Evolutionary conservation across 2,888 invertebrate genomes (phyloP).

Genomic region (Matsumyia berberina): DNA sequence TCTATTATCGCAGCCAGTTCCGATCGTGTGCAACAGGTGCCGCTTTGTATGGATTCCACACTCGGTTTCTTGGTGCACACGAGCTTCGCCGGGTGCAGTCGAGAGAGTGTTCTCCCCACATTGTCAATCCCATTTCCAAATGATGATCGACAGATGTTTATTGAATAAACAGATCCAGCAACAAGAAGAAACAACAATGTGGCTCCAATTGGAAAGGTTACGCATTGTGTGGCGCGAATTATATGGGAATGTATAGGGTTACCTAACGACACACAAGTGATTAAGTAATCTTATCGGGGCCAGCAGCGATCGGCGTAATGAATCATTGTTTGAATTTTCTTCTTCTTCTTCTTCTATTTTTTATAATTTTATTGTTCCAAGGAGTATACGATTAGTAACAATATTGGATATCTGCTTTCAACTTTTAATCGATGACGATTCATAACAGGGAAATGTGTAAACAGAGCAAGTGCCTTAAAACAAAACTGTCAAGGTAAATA

Average conservation of each 20-base stretch:
- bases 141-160: slow-evolving; percentile 74
- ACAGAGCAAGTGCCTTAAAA: slow-evolving; percentile 33
- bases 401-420: slow-evolving; percentile 47
- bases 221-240: slow-evolving; percentile 59
- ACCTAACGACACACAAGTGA: slow-evolving; percentile 46
- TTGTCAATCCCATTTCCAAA: slow-evolving; percentile 66
- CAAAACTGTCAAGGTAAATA: slow-evolving; percentile 5
- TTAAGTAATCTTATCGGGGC: slow-evolving; percentile 66
- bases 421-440: slow-evolving; percentile 45
- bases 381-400: slow-evolving; percentile 38
- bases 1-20: slow-evolving; percentile 25
- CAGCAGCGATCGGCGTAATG: slow-evolving; percentile 38
- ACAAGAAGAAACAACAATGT: slow-evolving; percentile 36
- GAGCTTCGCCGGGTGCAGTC: too few species aligned
- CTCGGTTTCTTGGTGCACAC: too few species aligned
- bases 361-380: slow-evolving; percentile 28
- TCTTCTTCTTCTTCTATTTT: too few species aligned
- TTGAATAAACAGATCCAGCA: slow-evolving; percentile 47
- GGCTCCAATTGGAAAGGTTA: slow-evolving; percentile 62
- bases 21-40: slow-evolving; percentile 62
- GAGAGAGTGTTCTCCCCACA: slow-evolving; percentile 25
- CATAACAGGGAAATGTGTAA: slow-evolving; percentile 10
- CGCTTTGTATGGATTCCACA: slow-evolving; percentile 22
- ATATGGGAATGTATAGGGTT: slow-evolving; percentile 44
- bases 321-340: slow-evolving; percentile 57